A percentile compares a stretch with the other conserved stretches of the same genome.
These are phyloP conservation scores for Dexiosoma caninum DNA, from an alignment of 2,888 invertebrate genomes.

Conservation along the genomic window DNA sequence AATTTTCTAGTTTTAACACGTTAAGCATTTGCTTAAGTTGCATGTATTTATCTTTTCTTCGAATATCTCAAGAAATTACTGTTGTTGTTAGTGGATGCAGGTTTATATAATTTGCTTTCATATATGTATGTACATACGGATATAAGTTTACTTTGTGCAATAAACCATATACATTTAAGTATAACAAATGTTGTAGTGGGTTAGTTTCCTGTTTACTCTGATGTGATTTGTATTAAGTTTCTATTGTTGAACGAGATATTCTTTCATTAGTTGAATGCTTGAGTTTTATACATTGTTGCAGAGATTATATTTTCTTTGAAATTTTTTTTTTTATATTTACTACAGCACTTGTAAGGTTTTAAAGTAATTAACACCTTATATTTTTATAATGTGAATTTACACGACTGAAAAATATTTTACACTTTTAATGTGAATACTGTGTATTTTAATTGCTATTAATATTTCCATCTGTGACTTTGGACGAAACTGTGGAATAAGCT, in stretches of 20 bases:
- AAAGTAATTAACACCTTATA: slow-evolving; percentile 8
- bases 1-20: slow-evolving; percentile 12
- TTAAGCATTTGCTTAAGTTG: no score
- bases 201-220: not conserved
- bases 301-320: not conserved
- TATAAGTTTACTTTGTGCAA: not conserved
- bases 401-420: not conserved
- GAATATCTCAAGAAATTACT: not conserved
- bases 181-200: not conserved
- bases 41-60: not conserved
- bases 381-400: not conserved
- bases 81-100: not conserved
- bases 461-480: no score
- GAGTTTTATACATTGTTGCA: not conserved
- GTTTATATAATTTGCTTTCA: no score
- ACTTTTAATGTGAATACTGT: not conserved
- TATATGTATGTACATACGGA: not conserved
- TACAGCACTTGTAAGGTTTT: slow-evolving; percentile 1
- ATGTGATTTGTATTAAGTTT: no score
- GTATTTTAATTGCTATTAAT: not conserved
- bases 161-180: not conserved
- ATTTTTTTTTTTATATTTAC: not conserved
- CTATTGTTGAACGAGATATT: not conserved
- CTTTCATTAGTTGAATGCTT: not conserved
- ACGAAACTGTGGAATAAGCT: no score